phyloP scores from a whole-genome alignment of 2,888 invertebrate species.

The Cabera pusaria region DNA sequence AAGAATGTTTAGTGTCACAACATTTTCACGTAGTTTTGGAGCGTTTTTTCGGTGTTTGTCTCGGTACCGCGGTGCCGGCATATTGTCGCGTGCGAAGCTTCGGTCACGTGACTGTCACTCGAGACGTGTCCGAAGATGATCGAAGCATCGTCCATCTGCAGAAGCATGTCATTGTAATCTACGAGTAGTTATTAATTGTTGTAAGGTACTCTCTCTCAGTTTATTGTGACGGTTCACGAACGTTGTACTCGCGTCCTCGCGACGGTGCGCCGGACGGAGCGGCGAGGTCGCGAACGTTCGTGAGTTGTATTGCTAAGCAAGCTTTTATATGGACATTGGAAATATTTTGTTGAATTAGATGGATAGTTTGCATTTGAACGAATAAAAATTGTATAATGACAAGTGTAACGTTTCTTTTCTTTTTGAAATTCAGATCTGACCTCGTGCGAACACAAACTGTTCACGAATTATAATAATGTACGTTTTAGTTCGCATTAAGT shows the following conservation, averaged over 20 bases:
- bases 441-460: conserved; percentile 55
- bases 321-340: conserved; percentile 52
- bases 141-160: conserved; percentile 29
- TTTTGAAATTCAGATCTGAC: conserved; percentile 44
- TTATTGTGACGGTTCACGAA: conserved; percentile 40
- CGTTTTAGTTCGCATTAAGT: conserved; percentile 78
- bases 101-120: too few species aligned
- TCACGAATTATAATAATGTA: conserved; percentile 72
- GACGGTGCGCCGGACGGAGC: neutral
- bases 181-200: conserved; percentile 57
- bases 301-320: conserved; percentile 53
- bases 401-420: conserved; percentile 44
- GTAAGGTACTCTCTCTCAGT: conserved; percentile 45
- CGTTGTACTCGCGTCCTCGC: conserved; percentile 8
- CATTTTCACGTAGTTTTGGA: conserved; percentile 21
- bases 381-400: conserved; percentile 54
- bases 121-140: too few species aligned
- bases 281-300: conserved; percentile 27
- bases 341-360: conserved; percentile 55
- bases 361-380: conserved; percentile 60
- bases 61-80: too few species aligned
- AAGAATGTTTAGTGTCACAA: conserved; percentile 48
- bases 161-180: too few species aligned
- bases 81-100: too few species aligned
- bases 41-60: too few species aligned